phyloP scores from a whole-genome alignment of 1,140 invertebrate genomes.

The Drosophila ambigua region DNA sequence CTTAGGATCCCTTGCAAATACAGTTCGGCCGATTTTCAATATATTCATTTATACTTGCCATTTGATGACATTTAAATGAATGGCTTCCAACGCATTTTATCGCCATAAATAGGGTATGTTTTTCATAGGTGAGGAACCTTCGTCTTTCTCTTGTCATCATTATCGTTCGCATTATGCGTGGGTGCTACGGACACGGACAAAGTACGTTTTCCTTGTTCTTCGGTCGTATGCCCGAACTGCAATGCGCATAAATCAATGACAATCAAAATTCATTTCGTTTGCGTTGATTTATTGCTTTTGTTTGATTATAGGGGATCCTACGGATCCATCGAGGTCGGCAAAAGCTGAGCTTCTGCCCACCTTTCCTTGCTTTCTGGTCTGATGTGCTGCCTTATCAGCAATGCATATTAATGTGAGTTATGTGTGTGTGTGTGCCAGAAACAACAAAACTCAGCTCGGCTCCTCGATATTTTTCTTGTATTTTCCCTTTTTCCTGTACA shows the following conservation, averaged over 20 bases:
- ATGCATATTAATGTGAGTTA: constrained; percentile 76
- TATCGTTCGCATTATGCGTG: constrained; percentile 63
- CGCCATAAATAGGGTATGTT: neutral
- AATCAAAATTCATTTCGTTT: constrained; percentile 81
- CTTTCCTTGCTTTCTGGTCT: neutral
- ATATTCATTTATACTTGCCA: constrained; percentile 54
- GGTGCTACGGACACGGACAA: constrained; percentile 20
- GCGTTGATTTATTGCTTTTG: constrained; percentile 78
- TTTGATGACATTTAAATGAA: constrained; percentile 59
- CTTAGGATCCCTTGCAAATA: constrained; percentile 11
- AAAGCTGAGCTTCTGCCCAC: too few relatives aligned
- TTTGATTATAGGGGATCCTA: constrained; percentile 57
- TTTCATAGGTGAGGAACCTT: constrained; percentile 15
- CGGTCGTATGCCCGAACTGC: constrained; percentile 43
- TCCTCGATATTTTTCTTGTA: constrained; percentile 19
- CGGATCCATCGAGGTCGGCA: too few relatives aligned
- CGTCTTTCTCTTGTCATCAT: constrained; percentile 56
- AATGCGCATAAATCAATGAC: constrained; percentile 79
- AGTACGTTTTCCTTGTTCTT: constrained; percentile 16
- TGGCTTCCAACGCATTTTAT: constrained; percentile 25
- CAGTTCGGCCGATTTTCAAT: neutral
- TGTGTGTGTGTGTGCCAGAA: constrained; percentile 33
- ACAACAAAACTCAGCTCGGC: constrained; percentile 47
- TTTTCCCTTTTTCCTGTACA: constrained; percentile 32
- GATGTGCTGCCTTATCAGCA: constrained; percentile 56